Conservation (phyloP, 1,140 invertebrate genomes). For the Tetramorium alpestre region DNA sequence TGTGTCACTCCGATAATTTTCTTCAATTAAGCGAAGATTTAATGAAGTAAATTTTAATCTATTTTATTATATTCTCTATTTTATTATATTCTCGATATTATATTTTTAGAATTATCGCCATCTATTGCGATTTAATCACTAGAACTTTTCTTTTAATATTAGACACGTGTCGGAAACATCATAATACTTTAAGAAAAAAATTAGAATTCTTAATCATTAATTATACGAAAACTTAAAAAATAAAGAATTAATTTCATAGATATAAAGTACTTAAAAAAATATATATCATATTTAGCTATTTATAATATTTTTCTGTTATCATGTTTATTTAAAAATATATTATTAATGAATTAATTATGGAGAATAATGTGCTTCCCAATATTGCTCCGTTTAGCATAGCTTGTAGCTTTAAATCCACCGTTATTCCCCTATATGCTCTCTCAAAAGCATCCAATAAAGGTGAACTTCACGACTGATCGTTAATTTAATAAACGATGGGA, state of each 20-base stretch:
- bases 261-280: not conserved
- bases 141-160: not conserved
- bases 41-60: not conserved
- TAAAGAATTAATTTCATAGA: not conserved
- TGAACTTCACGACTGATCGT: constrained; percentile 81
- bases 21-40: constrained; percentile 4
- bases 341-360: not conserved
- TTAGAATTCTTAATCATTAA: not conserved
- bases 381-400: not conserved
- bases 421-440: constrained; percentile 1
- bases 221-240: not conserved
- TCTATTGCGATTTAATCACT: not conserved
- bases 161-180: not conserved
- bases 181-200: not conserved
- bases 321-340: not conserved
- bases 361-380: not conserved
- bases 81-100: not conserved
- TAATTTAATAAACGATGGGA: constrained; percentile 82
- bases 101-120: constrained; percentile 11
- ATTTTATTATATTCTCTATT: not conserved
- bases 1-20: constrained; percentile 2
- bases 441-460: constrained; percentile 81
- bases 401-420: constrained; percentile 17
- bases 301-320: not conserved
- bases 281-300: not conserved